Percentiles rank a stretch among this genome's conserved stretches.
phyloP scores from a whole-genome alignment of 2,797 vertebrate species.

The Chromis chromis region DNA sequence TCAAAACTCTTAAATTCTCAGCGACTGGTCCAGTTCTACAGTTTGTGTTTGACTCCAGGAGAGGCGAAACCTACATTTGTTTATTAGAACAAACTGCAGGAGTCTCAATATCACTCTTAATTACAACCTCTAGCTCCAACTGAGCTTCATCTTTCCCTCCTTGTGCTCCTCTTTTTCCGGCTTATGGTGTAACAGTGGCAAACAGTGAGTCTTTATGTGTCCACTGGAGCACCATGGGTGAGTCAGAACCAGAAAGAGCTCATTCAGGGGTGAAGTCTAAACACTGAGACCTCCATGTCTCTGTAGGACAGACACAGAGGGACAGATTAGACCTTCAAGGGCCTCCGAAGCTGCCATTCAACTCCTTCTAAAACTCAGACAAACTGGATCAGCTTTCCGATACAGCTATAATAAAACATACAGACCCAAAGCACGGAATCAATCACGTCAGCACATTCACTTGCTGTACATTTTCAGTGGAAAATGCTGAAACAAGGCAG shows the following conservation, averaged over 20 bases:
- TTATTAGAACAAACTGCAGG: constrained; percentile 14
- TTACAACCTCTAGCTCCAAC: constrained; percentile 28
- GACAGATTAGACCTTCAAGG: constrained; percentile 51
- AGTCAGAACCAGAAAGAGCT: constrained; percentile 78
- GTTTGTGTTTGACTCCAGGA: constrained; percentile 15
- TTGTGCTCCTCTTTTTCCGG: constrained; percentile 40
- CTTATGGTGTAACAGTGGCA: constrained; percentile 61
- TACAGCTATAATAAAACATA: constrained; percentile 27
- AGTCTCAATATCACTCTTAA: constrained; percentile 29
- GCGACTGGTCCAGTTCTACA: constrained; percentile 16
- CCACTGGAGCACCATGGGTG: constrained; percentile 59
- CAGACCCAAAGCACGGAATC: constrained; percentile 2
- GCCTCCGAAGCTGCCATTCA: constrained; percentile 39
- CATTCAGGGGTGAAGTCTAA: constrained; percentile 74
- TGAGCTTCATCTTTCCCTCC: constrained; percentile 38
- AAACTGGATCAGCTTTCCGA: constrained; percentile 13
- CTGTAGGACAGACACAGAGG: constrained; percentile 47
- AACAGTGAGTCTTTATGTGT: constrained; percentile 80
- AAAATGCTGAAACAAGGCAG: constrained; percentile 19
- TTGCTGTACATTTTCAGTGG: not conserved
- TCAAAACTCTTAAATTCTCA: constrained; percentile 8
- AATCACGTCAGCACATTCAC: constrained; percentile 11
- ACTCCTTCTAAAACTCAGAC: constrained; percentile 2
- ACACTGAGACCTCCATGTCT: constrained; percentile 74
- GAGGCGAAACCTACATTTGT: constrained; percentile 6